Evolutionary conservation across 2,113 vertebrate species (phyloP), one percentile per base, ranked within the genome.

Genomic region (Prinia subflava): DNA sequence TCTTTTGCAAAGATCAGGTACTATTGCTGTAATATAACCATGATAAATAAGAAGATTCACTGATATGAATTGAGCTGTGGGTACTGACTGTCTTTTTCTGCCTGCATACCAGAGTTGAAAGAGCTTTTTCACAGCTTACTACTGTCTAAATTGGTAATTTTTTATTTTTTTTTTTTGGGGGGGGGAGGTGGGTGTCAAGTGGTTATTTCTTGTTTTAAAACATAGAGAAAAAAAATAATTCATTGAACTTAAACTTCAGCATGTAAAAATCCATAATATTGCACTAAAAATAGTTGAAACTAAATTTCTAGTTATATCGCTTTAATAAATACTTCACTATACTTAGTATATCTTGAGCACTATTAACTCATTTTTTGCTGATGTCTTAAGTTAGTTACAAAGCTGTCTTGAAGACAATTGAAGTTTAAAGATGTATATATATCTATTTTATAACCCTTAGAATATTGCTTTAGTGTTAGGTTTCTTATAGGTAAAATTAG

Each of bases 151-250:
- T 4, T 39, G 11, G 4, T n/a, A n/a, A n/a, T 11, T n/a, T 59
- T 12, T 12, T 65, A 74, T 86, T 62, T 37, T 6, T 24, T 49
- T 41, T 28, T 13, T 49, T 50, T 7, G 7, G 24, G 22, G 12
- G 7, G 3, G 13, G 8, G 21, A 1, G 5, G 7, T 16, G 9
- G 1, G 7, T 44, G 6, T 41, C 12, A 41, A 50, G 6, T 47
- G 9, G 5, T 39, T 27, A 20, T 17, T 76, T 80, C 4, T 33
- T 65, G 11, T 22, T 65, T 83, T 59, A 41, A 79, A 88, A 83
- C 0, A 55, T 10, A 14, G 2, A 53, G 5, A 7, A 46, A 82
- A 78, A 47, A 3, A 35, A 52, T 55, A 68, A 67, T 4, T 39
- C 6, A 10, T 62, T 78, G 57, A 74, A 10, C 13, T 67, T 41